phyloP scores from a whole-genome alignment of 2,797 vertebrate species.

The Esox lucius region DNA sequence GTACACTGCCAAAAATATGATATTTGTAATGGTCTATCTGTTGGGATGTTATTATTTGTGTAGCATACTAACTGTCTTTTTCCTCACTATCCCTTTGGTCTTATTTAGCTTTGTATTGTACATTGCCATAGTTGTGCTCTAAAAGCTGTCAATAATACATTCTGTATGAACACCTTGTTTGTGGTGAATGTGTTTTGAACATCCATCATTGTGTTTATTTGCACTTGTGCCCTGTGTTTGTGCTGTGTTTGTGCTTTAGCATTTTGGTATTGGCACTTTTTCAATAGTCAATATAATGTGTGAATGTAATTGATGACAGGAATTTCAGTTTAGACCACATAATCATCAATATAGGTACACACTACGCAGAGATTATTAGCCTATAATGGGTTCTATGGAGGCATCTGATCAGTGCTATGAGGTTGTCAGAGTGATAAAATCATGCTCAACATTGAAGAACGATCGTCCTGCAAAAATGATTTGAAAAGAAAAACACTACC shows the following conservation, averaged over 20 bases:
- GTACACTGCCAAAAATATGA: conserved; percentile 70
- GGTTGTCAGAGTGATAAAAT: not conserved
- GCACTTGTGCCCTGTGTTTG: not conserved
- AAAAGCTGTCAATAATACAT: conserved; percentile 71
- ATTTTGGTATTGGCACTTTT: conserved; percentile 9
- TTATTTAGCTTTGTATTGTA: conserved; percentile 64
- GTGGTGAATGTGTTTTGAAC: not conserved
- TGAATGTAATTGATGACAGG: conserved; percentile 33
- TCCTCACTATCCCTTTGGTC: conserved; percentile 54
- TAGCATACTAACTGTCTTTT: conserved; percentile 47
- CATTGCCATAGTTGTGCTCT: conserved; percentile 70
- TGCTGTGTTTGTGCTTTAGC: not conserved
- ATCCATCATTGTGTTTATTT: not conserved
- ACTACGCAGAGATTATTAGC: not conserved
- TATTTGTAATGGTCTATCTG: conserved; percentile 57
- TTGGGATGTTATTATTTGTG: conserved; percentile 5
- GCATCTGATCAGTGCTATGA: not conserved
- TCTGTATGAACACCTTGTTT: conserved; percentile 44
- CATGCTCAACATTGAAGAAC: not conserved
- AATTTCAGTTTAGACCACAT: conserved; percentile 6
- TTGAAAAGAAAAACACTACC: not conserved
- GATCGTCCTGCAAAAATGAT: not conserved
- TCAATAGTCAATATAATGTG: conserved; percentile 21
- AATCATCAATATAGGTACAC: not conserved
- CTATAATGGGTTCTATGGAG: not conserved